Base-by-base conservation (phyloP, 2,797 vertebrate species). In the Spatula clypeata region DNA sequence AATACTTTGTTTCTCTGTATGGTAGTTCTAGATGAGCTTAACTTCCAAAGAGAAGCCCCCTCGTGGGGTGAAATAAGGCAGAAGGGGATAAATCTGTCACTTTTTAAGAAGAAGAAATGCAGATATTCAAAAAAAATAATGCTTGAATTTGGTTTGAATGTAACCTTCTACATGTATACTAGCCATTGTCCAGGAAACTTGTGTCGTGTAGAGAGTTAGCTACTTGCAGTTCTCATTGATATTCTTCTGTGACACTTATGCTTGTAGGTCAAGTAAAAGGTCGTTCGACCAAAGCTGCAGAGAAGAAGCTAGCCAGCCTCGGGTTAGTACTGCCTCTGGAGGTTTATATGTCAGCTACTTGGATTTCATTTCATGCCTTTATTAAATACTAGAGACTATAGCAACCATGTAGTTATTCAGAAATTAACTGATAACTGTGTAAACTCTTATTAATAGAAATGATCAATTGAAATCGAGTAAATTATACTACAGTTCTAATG, bases 321-420 rank as follows among this genome's bases (percentile, higher is more conserved):
- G 92, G 94, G 96, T 96, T 91, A 96, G 86, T 42, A 17, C 66
- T 88, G 62, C 85, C 95, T 95, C 93, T 88, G 75, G 96, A 91
- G 93, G 85, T 96, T 97, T 97, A 31, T 96, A 96, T 92, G 96
- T 96, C 93, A 98, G 66, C 85, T 89, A 89, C 90, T 97, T 96
- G 82, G 47, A 96, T 95, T 95, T 94, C 94, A 66, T 64, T 94
- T 77, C 57, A 62, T 72, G 23, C 77, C 49, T 96, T 76, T 75
- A 79, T 94, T 91, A 89, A 95, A 94, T 60, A 70, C 72, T 79
- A 14, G 62, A 93, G 23, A 67, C 72, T 82, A 14, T 55, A 93
- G 20, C 69, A 86, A 42, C 45, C 18, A 14, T 62, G 55, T 57
- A 74, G 73, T 86, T 79, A 86, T 84, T 79, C 79, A 80, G 72